Base-by-base conservation (phyloP, 2,797 vertebrate species). In the Halcyon badia region DNA sequence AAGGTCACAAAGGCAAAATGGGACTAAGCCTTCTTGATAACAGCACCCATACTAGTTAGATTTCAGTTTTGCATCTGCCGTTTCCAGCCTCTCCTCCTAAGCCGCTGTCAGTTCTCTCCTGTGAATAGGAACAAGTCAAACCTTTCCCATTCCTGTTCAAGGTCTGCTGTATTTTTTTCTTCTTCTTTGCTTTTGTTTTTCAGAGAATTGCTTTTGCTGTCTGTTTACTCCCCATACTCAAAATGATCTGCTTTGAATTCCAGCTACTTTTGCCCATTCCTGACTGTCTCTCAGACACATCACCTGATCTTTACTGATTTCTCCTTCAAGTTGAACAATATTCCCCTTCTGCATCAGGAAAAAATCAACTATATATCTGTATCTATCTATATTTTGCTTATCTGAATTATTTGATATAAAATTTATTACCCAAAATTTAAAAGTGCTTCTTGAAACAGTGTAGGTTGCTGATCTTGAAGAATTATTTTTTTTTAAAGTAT, bases 61-160 rank as follows among this genome's bases (percentile, higher is more conserved):
- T 30, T 77, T 86, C 69, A n/a, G 39, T 44, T 79, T 83, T 72
- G 37, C 49, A 88, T 52, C 75, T 82, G 68, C 51, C 83, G 51
- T 72, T 91, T 64, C 39, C 83, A 94, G 39, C 42, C 66, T 93
- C 70, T 85, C 49, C 51, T 87, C 73, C 81, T 83, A 39, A 73
- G 39, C 65, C 64, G 30, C 64, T 68, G 41, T 28, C 82, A 89
- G 12, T 28, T 22, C 30, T 84, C 95, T 39, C 54, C 39, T 31
- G 18, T 28, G 39, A 94, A 64, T 9, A 39, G 39, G 60, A 56
- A 69, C 52, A 65, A 54, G 9, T 41, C 14, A 52, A 78, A 13
- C 3, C 14, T 64, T 72, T 41, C 12, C 61, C 12, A 14, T 39
- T 46, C 25, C 15, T 66, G 5, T 58, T 71, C 1, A 11, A 80